Conservation (phyloP, 2,888 invertebrate species). For the Polydrusus tereticollis region DNA sequence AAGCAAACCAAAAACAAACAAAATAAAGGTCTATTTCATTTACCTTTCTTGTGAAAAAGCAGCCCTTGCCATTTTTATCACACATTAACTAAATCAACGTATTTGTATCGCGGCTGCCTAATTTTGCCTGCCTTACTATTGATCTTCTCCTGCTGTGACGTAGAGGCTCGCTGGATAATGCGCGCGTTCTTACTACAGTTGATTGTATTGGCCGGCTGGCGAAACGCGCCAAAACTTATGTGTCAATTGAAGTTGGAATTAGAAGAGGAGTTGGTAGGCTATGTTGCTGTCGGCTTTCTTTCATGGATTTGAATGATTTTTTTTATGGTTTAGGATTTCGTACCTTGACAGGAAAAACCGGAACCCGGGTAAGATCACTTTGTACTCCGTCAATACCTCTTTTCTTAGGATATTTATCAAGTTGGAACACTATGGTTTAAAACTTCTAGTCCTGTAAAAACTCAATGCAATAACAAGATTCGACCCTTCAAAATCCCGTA, state of each 20-base stretch:
- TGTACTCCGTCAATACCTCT: too few relatives aligned
- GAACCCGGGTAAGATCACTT: too few relatives aligned
- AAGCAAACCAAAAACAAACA: conserved; percentile 22
- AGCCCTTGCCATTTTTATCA: conserved; percentile 80
- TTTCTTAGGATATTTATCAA: too few relatives aligned
- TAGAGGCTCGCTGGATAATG: conserved; percentile 55
- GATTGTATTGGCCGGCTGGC: conserved; percentile 56
- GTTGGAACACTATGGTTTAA: too few relatives aligned
- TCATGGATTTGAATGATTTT: background rate
- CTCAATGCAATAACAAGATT: too few relatives aligned
- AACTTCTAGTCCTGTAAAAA: too few relatives aligned
- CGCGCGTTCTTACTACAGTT: conserved; percentile 55
- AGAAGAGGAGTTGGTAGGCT: conserved; percentile 24
- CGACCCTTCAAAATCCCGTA: too few relatives aligned
- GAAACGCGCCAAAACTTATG: conserved; percentile 63
- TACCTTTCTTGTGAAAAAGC: conserved; percentile 71
- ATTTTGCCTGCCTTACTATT: conserved; percentile 54
- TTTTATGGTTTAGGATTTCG: too few relatives aligned
- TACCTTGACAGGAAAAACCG: too few relatives aligned
- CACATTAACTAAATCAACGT: conserved; percentile 71
- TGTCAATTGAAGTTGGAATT: conserved; percentile 52
- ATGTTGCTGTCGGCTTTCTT: conserved; percentile 4
- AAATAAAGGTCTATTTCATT: conserved; percentile 35
- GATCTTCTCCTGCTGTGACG: conserved; percentile 61
- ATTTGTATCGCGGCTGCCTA: conserved; percentile 49